These are phyloP conservation scores for Arge pagana DNA, from an alignment of 2,888 invertebrate genomes.

Conservation along the genomic window DNA sequence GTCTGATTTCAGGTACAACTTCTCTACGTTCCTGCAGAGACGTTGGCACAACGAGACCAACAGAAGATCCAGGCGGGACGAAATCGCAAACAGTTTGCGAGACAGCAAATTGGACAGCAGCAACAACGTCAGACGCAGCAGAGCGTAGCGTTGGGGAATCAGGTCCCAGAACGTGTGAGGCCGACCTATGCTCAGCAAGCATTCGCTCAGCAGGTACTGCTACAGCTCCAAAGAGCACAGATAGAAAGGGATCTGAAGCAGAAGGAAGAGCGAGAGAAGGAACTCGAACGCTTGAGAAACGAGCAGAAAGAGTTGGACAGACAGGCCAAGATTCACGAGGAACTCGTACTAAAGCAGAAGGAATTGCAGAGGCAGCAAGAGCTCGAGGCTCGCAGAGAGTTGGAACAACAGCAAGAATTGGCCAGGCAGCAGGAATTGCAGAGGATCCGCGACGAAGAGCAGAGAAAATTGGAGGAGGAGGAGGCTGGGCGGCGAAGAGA, in stretches of 20 bases:
- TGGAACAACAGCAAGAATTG: conserved; percentile 46
- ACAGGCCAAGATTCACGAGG: conserved; percentile 42
- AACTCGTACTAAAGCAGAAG: conserved; percentile 41
- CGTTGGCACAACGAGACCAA: conserved; percentile 63
- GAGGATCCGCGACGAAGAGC: conserved; percentile 44
- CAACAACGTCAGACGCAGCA: conserved; percentile 33
- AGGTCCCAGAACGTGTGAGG: conserved; percentile 18
- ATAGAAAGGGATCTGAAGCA: conserved; percentile 46
- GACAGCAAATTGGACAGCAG: conserved; percentile 34
- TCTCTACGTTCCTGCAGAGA: conserved; percentile 81
- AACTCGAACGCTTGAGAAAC: conserved; percentile 44
- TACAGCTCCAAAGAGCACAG: conserved; percentile 48
- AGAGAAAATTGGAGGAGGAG: conserved; percentile 47
- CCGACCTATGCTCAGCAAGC: conserved; percentile 35
- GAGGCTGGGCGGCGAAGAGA: conserved; percentile 16
- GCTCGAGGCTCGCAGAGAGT: conserved; percentile 46
- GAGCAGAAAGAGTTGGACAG: conserved; percentile 48
- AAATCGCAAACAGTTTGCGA: conserved; percentile 40
- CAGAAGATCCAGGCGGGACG: conserved; percentile 39
- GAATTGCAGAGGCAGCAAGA: conserved; percentile 47
- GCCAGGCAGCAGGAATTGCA: conserved; percentile 48
- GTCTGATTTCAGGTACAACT: conserved; percentile 66
- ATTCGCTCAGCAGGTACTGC: conserved; percentile 46
- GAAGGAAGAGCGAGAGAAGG: conserved; percentile 48
- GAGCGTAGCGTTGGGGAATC: too few relatives aligned